Conservation (phyloP, 2,888 invertebrate species). For the Dexiosoma caninum region DNA sequence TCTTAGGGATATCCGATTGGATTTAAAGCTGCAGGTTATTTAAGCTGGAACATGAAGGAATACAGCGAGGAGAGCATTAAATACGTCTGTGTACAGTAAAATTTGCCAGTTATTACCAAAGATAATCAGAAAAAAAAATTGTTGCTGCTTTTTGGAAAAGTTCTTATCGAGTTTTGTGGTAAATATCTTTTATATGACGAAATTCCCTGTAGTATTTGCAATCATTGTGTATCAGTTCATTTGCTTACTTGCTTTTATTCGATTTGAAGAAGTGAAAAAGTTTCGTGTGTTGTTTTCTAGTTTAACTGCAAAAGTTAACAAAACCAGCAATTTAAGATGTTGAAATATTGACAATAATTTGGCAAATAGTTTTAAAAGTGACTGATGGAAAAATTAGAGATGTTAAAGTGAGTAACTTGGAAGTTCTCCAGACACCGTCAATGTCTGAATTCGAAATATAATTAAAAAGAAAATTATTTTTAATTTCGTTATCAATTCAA, state of each 20-base stretch:
- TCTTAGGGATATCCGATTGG: constrained; percentile 33
- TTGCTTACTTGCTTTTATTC: background rate
- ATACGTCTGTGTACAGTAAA: background rate
- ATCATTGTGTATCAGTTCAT: constrained; percentile 19
- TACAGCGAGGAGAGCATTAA: background rate
- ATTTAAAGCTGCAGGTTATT: constrained; percentile 43
- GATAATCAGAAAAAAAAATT: background rate
- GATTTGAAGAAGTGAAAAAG: background rate
- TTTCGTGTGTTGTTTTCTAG: background rate
- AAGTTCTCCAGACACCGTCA: too few species aligned
- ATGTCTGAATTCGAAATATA: too few species aligned
- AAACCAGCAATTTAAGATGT: constrained; percentile 10
- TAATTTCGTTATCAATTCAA: too few species aligned
- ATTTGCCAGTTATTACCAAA: background rate
- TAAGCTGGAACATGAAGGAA: constrained; percentile 17
- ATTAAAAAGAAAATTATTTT: too few species aligned
- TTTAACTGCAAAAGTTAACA: constrained; percentile 12
- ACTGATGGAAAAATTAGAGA: too few species aligned
- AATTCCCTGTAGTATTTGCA: constrained; percentile 11
- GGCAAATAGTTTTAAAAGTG: background rate
- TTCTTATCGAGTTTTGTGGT: background rate
- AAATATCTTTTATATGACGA: background rate
- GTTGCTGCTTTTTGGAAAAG: background rate
- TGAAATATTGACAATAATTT: constrained; percentile 5
- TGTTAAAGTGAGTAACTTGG: too few species aligned